These are phyloP conservation scores for Fundulus diaphanus DNA, from an alignment of 2,797 vertebrate species.

Conservation along the genomic window DNA sequence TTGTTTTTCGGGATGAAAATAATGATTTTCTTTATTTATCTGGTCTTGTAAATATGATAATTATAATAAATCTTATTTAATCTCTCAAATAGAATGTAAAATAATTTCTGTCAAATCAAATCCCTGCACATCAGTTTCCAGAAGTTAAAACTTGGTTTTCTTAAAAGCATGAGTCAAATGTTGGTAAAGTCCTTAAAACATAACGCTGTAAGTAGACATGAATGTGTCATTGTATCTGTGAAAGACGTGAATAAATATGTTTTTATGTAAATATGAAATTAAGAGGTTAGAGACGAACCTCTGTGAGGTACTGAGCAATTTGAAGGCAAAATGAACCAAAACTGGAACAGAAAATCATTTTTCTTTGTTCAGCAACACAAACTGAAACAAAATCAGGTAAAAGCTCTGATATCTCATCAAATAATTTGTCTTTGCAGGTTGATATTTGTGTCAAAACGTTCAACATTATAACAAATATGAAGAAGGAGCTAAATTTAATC, in stretches of 20 bases:
- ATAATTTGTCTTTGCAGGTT: not conserved
- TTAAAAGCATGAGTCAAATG: not conserved
- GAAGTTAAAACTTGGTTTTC: not conserved
- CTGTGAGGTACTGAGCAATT: constrained; percentile 4
- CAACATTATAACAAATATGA: not conserved
- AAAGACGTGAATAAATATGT: constrained; percentile 8
- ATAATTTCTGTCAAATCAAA: not conserved
- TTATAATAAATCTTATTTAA: constrained; percentile 7
- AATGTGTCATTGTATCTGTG: constrained; percentile 5
- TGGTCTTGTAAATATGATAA: constrained; percentile 13
- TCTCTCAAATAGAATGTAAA: not conserved
- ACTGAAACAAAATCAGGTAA: not conserved
- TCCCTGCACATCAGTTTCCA: not conserved
- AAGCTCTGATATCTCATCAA: not conserved
- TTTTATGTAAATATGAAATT: constrained; percentile 3
- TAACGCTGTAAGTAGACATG: not conserved
- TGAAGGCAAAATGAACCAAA: not conserved
- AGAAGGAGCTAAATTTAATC: not conserved
- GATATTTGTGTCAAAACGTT: not conserved
- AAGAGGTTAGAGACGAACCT: not conserved
- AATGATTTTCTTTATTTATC: constrained; percentile 3
- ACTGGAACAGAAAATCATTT: not conserved
- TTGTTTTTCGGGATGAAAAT: not conserved
- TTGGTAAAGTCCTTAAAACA: not conserved
- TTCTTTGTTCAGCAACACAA: not conserved